Percentiles rank a stretch among this genome's conserved stretches.
phyloP scores from a whole-genome alignment of 2,113 vertebrate genomes.

The Cyanoramphus novaezelandiae region DNA sequence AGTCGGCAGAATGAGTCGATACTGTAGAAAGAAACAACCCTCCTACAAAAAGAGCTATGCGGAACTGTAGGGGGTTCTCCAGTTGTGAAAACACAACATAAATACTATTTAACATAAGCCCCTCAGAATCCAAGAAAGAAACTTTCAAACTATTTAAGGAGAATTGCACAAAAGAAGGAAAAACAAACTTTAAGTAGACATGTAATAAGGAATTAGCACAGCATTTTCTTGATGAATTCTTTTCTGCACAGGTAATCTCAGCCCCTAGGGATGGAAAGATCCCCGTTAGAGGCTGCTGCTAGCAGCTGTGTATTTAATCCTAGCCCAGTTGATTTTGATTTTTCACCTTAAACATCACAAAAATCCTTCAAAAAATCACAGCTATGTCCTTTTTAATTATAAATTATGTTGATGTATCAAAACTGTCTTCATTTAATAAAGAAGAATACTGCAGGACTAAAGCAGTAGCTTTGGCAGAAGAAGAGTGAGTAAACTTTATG shows the following conservation, averaged over 20 bases:
- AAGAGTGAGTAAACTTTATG: not conserved
- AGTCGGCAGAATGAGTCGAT: conserved; percentile 39
- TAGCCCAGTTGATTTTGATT: not conserved
- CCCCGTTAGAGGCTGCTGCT: not conserved
- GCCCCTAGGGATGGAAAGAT: conserved; percentile 18
- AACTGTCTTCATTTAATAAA: not conserved
- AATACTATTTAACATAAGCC: not conserved
- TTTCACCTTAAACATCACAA: not conserved
- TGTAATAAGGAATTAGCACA: not conserved
- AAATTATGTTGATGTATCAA: not conserved
- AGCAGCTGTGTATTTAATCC: not conserved
- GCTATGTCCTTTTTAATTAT: not conserved
- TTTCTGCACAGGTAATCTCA: conserved; percentile 52
- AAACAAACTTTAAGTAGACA: not conserved
- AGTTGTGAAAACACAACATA: conserved; percentile 54
- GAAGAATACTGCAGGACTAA: not conserved
- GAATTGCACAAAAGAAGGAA: not conserved
- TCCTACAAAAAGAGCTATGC: conserved; percentile 8
- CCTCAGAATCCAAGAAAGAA: not conserved
- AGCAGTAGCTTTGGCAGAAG: not conserved
- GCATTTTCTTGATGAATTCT: conserved; percentile 47
- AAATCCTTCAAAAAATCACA: not conserved
- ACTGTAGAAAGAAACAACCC: not conserved
- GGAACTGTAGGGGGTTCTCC: conserved; percentile 21
- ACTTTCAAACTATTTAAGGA: not conserved